Conservation (phyloP, 1,140 invertebrate genomes). For the Gyrodactylus salaris region DNA sequence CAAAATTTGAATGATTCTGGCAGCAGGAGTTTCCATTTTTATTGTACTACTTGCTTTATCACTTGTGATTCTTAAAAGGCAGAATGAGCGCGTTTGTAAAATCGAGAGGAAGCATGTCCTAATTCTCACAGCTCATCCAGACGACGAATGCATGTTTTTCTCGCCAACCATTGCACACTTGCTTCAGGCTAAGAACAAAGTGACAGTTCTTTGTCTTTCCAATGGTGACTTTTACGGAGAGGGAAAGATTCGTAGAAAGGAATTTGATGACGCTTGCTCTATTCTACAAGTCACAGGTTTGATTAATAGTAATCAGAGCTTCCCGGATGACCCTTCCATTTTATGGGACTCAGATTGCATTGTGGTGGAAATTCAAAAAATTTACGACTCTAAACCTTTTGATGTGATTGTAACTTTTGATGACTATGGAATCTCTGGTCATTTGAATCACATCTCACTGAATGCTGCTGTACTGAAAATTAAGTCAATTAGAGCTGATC, state of each 20-base stretch:
- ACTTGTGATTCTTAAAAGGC: no score
- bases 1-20: no score
- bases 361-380: constrained; percentile 12
- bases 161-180: constrained; percentile 44
- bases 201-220: constrained; percentile 51
- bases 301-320: neutral
- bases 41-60: no score
- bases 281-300: constrained; percentile 33
- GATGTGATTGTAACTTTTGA: constrained; percentile 47
- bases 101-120: constrained; percentile 30
- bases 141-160: constrained; percentile 83
- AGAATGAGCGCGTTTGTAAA: no score
- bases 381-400: neutral
- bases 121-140: constrained; percentile 60
- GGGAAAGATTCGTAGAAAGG: constrained; percentile 31
- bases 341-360: constrained; percentile 7
- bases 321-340: constrained; percentile 6
- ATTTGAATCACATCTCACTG: constrained; percentile 37
- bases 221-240: constrained; percentile 37
- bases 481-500: no score
- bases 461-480: neutral
- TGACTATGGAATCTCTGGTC: constrained; percentile 46
- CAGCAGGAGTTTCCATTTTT: no score
- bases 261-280: constrained; percentile 40
- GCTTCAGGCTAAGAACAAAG: constrained; percentile 25